Conservation (phyloP, 35 echinoderm and acorn worm genomes). For the Acanthaster planci region DNA sequence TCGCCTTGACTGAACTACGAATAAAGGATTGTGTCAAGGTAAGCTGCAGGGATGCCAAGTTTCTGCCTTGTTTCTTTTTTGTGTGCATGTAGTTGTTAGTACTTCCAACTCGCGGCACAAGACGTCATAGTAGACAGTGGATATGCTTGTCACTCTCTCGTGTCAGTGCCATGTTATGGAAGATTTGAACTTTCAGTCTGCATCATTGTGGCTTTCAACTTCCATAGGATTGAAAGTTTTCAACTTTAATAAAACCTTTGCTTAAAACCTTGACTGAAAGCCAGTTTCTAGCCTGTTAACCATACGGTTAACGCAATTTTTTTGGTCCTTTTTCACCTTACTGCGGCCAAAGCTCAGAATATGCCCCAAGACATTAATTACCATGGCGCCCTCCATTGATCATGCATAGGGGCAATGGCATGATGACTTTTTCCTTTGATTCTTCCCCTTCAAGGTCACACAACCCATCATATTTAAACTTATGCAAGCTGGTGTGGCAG, state of each 20-base stretch:
- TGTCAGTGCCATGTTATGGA: no score
- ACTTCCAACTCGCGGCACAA: no score
- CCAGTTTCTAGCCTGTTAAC: no score
- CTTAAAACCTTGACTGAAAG: no score
- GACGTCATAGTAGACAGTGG: no score
- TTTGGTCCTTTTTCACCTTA: neutral
- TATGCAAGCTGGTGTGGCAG: slow-evolving; percentile 50
- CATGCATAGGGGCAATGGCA: neutral
- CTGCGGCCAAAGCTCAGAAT: neutral
- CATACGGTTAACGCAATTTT: no score
- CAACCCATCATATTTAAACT: slow-evolving; percentile 47
- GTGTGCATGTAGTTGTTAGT: no score
- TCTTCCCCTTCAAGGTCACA: slow-evolving; percentile 41
- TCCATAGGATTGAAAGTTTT: no score
- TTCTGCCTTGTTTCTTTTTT: neutral
- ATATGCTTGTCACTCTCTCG: no score
- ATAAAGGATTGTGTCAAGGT: slow-evolving; percentile 86
- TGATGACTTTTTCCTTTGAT: neutral
- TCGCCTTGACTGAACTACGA: slow-evolving; percentile 71
- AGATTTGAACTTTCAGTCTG: no score
- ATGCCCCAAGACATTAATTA: neutral
- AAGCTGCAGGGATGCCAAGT: neutral
- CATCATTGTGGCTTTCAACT: no score
- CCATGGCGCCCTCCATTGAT: neutral
- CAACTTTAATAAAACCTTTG: no score